Conservation (phyloP, 2,113 vertebrate species). For the Amblyornis subalaris region DNA sequence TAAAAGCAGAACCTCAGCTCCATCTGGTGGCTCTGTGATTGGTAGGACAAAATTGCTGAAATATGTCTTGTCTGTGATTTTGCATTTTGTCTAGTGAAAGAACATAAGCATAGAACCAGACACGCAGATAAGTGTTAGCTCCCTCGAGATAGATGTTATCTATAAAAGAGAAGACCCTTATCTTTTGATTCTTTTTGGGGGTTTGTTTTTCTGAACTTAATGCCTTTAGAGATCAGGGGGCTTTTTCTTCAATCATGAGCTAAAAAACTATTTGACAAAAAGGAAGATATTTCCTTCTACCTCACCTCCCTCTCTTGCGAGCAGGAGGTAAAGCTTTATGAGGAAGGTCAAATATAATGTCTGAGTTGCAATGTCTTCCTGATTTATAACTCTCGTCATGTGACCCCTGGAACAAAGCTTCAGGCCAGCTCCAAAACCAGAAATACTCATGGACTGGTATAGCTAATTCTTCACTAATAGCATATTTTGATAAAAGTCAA, state of each 20-base stretch:
- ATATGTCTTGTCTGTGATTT: not conserved
- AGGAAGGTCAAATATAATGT: not conserved
- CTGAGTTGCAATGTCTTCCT: not conserved
- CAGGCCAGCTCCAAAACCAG: not conserved
- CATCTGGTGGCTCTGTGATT: slow-evolving; percentile 65
- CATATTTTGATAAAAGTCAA: not conserved
- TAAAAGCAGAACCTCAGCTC: slow-evolving; percentile 62
- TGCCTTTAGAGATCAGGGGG: not conserved
- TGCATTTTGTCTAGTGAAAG: not conserved
- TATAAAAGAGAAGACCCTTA: not conserved
- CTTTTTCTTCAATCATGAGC: not conserved
- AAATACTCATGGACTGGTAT: not conserved
- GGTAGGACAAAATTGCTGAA: not conserved
- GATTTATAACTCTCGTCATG: not conserved
- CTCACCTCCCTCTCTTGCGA: not conserved
- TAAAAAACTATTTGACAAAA: not conserved
- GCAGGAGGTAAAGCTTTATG: not conserved
- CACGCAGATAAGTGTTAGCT: not conserved
- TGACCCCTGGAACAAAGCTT: not conserved
- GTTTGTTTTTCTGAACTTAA: not conserved
- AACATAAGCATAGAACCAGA: not conserved
- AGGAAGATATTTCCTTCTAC: not conserved
- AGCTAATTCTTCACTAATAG: not conserved
- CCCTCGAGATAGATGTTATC: not conserved
- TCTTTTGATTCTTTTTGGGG: not conserved